Percentiles rank a stretch among this genome's conserved stretches.
These are phyloP conservation scores for Heterotis niloticus DNA, from an alignment of 2,113 vertebrate species.

Conservation along the genomic window DNA sequence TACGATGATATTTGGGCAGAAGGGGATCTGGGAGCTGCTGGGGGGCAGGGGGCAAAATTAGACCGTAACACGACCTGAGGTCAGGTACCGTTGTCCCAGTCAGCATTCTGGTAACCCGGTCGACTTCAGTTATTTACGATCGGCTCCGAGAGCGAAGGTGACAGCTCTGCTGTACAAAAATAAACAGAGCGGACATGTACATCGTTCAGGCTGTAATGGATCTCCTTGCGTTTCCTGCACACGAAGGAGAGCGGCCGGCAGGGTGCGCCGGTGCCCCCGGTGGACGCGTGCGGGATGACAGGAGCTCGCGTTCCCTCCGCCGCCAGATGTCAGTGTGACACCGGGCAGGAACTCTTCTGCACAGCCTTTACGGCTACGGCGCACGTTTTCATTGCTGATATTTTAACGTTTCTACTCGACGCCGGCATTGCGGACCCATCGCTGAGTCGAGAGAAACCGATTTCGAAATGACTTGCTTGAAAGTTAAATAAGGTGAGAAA, in stretches of 20 bases:
- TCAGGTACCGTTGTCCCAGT: neutral
- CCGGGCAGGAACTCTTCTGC: neutral
- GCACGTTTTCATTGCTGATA: no score
- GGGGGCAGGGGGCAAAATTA: neutral
- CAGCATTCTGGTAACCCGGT: neutral
- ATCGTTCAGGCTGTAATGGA: neutral
- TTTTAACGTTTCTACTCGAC: no score
- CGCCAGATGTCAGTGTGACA: conserved; percentile 43
- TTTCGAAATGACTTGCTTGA: no score
- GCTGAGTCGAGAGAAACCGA: no score
- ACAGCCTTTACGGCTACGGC: no score
- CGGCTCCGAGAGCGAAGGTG: conserved; percentile 4
- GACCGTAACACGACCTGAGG: conserved; percentile 2
- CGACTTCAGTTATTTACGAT: neutral
- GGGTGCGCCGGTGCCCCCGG: conserved; percentile 20
- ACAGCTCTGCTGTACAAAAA: neutral
- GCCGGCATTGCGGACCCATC: no score
- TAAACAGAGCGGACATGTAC: conserved; percentile 2
- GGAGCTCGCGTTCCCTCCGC: neutral
- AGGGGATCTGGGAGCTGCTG: neutral
- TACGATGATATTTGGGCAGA: conserved; percentile 25
- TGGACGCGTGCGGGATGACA: conserved; percentile 12
- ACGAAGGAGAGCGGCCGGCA: no score
- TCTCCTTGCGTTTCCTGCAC: neutral
- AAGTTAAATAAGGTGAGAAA: no score